Percentiles rank a stretch among this genome's conserved stretches.
Evolutionary conservation across 2,888 invertebrate species (phyloP).

Genomic region (Caenorhabditis auriculariae): DNA sequence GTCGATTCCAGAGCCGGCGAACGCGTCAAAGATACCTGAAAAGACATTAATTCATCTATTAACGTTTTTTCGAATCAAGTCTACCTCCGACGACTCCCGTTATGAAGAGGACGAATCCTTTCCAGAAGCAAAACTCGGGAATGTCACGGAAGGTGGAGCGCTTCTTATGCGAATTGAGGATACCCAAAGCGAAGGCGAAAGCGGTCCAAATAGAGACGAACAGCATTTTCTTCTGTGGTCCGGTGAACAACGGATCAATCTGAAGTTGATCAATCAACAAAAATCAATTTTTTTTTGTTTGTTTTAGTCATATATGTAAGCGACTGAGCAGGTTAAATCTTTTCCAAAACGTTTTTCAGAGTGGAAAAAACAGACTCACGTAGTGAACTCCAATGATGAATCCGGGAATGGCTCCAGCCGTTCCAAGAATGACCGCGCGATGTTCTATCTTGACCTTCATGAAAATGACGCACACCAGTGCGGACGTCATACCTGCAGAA

Average conservation of each 20-base stretch:
- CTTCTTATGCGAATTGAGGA: slow-evolving; percentile 59
- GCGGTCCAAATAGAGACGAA: slow-evolving; percentile 64
- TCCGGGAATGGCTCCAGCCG: slow-evolving; percentile 58
- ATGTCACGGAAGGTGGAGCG: slow-evolving; percentile 49
- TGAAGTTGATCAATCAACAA: not conserved
- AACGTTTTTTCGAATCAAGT: not conserved
- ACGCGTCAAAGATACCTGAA: slow-evolving; percentile 59
- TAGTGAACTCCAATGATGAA: slow-evolving; percentile 57
- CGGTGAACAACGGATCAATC: slow-evolving; percentile 56
- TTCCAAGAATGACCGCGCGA: slow-evolving; percentile 53
- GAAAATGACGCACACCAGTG: slow-evolving; percentile 60
- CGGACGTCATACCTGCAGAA: slow-evolving; percentile 58
- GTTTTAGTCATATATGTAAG: too few species aligned
- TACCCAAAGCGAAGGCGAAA: slow-evolving; percentile 62
- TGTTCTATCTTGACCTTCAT: slow-evolving; percentile 59
- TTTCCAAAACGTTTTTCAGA: not conserved
- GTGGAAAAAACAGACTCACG: slow-evolving; percentile 18
- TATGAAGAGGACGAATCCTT: slow-evolving; percentile 49
- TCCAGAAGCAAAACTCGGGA: slow-evolving; percentile 55
- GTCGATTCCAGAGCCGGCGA: slow-evolving; percentile 63
- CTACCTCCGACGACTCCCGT: slow-evolving; percentile 62
- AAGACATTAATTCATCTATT: too few species aligned
- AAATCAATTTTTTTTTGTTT: too few species aligned
- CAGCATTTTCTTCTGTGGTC: slow-evolving; percentile 63
- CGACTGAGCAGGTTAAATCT: too few species aligned